A percentile compares a stretch with the other conserved stretches of the same genome.
Conservation (phyloP, 2,888 invertebrate genomes). For the Clostera curtula region DNA sequence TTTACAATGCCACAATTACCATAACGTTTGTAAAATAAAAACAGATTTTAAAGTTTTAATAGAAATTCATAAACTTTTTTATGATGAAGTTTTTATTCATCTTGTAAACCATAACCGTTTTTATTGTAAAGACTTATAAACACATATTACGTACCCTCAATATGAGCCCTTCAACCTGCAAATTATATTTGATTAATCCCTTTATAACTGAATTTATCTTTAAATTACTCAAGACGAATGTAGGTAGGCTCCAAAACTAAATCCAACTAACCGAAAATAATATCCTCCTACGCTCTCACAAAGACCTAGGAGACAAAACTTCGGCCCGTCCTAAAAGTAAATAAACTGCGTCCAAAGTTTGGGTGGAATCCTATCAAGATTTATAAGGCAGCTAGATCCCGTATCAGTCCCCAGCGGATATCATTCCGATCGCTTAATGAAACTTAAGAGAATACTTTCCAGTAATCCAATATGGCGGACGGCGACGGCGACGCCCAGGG, state of each 20-base stretch:
- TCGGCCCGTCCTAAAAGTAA: constrained; percentile 19
- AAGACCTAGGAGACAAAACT: constrained; percentile 11
- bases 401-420: constrained; percentile 35
- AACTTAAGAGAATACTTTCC: constrained; percentile 68
- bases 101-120: too few species aligned
- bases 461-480: constrained; percentile 60
- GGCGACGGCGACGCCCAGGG: constrained; percentile 38
- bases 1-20: too few species aligned
- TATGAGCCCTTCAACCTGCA: too few species aligned
- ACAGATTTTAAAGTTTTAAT: too few species aligned
- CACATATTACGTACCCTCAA: too few species aligned
- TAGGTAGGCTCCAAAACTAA: constrained; percentile 6
- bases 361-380: constrained; percentile 33
- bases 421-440: constrained; percentile 67
- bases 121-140: too few species aligned
- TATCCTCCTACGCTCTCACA: constrained; percentile 10
- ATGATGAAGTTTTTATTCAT: too few species aligned
- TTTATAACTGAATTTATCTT: too few species aligned
- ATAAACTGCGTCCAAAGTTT: constrained; percentile 32
- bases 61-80: too few species aligned
- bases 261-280: constrained; percentile 12
- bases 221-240: neutral
- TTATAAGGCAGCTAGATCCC: constrained; percentile 32
- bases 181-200: too few species aligned
- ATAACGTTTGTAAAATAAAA: too few species aligned